phyloP scores from a whole-genome alignment of 1,140 invertebrate species.

The Helicorthomorpha holstii region DNA sequence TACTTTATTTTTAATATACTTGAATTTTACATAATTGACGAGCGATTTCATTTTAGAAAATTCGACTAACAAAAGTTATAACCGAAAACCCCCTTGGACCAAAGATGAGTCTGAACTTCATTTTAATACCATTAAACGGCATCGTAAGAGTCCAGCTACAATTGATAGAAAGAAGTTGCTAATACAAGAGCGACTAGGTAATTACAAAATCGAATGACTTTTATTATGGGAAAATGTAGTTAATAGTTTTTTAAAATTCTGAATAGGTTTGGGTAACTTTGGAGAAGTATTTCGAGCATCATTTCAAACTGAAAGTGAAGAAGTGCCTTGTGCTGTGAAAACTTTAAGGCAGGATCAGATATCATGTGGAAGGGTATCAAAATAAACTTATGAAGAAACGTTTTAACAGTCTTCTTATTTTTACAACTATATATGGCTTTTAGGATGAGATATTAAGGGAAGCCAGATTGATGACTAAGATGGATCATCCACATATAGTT shows the following conservation, averaged over 20 bases:
- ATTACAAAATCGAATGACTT: not conserved
- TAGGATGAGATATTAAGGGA: conserved; percentile 29
- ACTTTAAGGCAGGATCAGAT: conserved; percentile 6
- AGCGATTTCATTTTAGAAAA: no score
- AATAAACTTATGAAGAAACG: no score
- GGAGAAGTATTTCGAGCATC: conserved; percentile 27
- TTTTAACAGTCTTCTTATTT: no score
- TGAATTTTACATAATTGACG: no score
- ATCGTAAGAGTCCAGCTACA: conserved; percentile 16
- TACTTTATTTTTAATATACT: no score
- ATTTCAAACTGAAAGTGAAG: conserved; percentile 18
- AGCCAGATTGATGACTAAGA: conserved; percentile 28
- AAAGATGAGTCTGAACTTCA: conserved; percentile 16
- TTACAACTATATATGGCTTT: no score
- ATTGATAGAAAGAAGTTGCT: conserved; percentile 20
- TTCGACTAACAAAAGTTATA: no score
- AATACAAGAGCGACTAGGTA: conserved; percentile 19
- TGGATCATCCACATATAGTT: conserved; percentile 30
- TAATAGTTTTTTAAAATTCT: not conserved
- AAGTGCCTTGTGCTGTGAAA: conserved; percentile 31
- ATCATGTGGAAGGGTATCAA: not conserved
- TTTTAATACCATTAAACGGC: conserved; percentile 13
- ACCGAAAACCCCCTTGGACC: conserved; percentile 1
- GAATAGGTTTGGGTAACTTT: conserved; percentile 30
- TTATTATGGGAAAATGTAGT: not conserved